Conservation (phyloP, 1,140 invertebrate genomes). For the Contarinia nasturtii region DNA sequence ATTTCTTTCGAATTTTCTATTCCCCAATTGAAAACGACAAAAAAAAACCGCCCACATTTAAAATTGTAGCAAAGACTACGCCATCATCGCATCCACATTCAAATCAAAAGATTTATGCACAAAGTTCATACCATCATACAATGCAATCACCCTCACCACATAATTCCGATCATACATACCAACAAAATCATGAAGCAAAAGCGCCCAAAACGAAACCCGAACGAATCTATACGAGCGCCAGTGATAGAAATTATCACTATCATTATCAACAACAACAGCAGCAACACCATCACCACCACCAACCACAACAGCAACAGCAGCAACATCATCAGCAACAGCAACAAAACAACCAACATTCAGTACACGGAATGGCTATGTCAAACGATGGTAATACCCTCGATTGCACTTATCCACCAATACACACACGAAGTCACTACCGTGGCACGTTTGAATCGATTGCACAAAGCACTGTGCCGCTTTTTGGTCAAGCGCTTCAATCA, state of each 20-base stretch:
- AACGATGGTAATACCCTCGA: neutral
- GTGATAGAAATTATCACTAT: neutral
- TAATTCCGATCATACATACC: neutral
- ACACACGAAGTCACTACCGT: conserved; percentile 6
- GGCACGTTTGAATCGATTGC: too few species aligned
- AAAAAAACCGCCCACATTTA: too few species aligned
- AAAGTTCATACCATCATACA: neutral
- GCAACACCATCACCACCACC: conserved; percentile 8
- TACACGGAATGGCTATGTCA: too few species aligned
- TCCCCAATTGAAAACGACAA: too few species aligned
- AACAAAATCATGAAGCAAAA: neutral
- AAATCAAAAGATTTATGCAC: neutral
- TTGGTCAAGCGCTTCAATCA: too few species aligned
- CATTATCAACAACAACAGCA: conserved; percentile 8
- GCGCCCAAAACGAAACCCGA: neutral
- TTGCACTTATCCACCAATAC: neutral
- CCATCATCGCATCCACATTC: neutral
- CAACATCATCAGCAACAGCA: conserved; percentile 1
- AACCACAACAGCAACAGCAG: conserved; percentile 1
- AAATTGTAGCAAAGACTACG: too few species aligned
- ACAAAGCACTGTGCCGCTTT: too few species aligned
- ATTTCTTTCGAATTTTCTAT: too few species aligned
- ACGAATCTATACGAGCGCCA: neutral
- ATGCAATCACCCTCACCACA: neutral
- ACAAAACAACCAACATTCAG: neutral